Base-by-base conservation (phyloP, 2,888 invertebrate species). In the Sesamia inferens region DNA sequence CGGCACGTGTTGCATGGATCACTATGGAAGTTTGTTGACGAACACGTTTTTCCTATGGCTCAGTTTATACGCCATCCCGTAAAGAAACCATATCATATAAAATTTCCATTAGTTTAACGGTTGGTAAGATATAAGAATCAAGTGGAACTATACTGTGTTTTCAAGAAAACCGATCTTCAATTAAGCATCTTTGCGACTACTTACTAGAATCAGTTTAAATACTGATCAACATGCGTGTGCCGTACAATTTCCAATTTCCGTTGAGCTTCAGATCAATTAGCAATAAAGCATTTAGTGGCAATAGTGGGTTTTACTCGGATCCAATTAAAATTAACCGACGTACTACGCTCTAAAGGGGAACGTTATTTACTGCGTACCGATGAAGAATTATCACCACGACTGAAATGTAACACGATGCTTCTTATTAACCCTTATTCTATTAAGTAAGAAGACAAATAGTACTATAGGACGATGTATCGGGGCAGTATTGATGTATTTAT, bases 241-340 rank as follows among this genome's bases (percentile, higher is more conserved):
- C 47, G 47, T 72, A 76, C 83, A 76, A 84, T 88, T 88, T 87
- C 78, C 79, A 74, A 83, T 83, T 87, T 83, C 82, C 75, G 79
- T 67, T 81, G 78, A 86, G 83, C 85, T 87, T 80, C 81, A 88
- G 81, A 90, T 91, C 90, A 90, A 92, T 92, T 90, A 91, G 89
- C 88, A 89, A 90, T 90, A 90, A 90, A 92, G 88, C 89, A 90
- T 90, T 90, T 88, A 88, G 88, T 85, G 87, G 85, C 89, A 88
- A 87, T 88, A 88, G 90, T 89, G 86, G 89, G 87, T 90, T 91
- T 90, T 89, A 88, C 89, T 90, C 84, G 84, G 82, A 89, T 92
- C 92, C 90, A 92, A 92, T 92, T 92, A 92, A 91, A 92, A 89
- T 88, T 83, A 86, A 88, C 86, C 80, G 87, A 84, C 85, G 79